Evolutionary conservation across 2,797 vertebrate species (phyloP), one percentile per base, ranked within the genome.

Genomic region (Cephalopachus bancanus): DNA sequence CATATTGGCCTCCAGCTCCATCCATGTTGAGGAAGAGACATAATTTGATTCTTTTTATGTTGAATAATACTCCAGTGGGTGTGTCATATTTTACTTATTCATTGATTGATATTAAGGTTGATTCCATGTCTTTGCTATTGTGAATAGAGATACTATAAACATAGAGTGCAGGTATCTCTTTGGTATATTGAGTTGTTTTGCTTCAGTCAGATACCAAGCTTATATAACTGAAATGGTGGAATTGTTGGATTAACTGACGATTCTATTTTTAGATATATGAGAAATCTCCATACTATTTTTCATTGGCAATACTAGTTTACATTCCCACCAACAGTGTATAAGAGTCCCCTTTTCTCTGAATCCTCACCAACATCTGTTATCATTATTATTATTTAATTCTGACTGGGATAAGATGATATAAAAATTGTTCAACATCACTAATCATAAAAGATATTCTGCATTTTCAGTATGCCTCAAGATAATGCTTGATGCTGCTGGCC

Each of bases 401-500:
- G 37, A 15, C 71, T 26, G 0, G 22, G 22, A 11, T 14, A 22
- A 44, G 20, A 22, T 44, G 10, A 26, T 24, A 14, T 7, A 26
- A 72, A 74, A 74, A 74, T 24, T 16, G 24, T 6, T 22, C 3
- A 16, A 15, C 1, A 15, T 74, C 69, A 72, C 20, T 28, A 49
- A 26, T 74, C 44, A 26, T 17, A 3, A 80, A 22, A 60, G 44
- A 49, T 11, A 74, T 5, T 26, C 17, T 65, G 28, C 20, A 16
- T 30, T 60, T 60, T 24, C 30, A 28, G 6, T 26, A 30, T 10
- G 12, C 44, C 30, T 9, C 22, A 7, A 1, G 4, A 6, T 4
- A 16, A 11, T 33, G 14, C 3, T 11, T 10, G 12, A 11, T 0
- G 16, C 8, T 6, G 4, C 30, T 20, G 30, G 26, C 1, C 49